Evolutionary conservation across 2,888 invertebrate species (phyloP), one percentile per base, ranked within the genome.

Genomic region (Oscheius sp.): DNA sequence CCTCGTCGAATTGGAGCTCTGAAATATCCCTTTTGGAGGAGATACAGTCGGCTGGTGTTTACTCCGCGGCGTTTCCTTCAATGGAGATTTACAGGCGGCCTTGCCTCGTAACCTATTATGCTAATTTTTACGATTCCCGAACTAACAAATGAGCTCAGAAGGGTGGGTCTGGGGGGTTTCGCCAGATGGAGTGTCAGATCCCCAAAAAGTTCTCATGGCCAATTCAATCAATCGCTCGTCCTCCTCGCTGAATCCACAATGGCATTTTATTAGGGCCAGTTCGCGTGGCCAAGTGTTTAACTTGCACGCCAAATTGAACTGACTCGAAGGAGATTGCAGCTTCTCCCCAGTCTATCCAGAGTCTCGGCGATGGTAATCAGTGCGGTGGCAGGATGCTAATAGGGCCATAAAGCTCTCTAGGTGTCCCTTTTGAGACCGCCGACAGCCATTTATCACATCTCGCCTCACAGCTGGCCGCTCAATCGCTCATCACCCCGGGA

Each of bases 1-100:
- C 76, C 42, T 78, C 78, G 55, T 82, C 82, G 52, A 77, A 65
- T 53, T 73, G 70, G 17, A 82, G 61, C 55, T 78, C 82, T 82
- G 75, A 53, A 81, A 78, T n/a, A 27, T 34, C 50, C 50, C 50
- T 64, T n/a, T 25, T 39, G n/a, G 12, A 3, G 12, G 5, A 20
- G 61, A 55, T 55, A 55, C 61, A 61, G 61, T 61, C 61, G 61
- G 61, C 45, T 61, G 58, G 58, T 58, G 61, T 61, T 61, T 61
- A 61, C 61, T 45, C 45, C 45, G 61, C 61, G 45, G 42, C 45
- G 29, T 42, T 34, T 64, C 64, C 34, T 46, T 64, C 48, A 64
- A 48, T 64, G 48, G 64, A 46, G 53, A 65, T 65, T 65, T 65
- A 65, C 65, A 65, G 53, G 67, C 58, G 58, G 57, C 67, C 67